A percentile compares a stretch with the other conserved stretches of the same genome.
Evolutionary conservation across 64 coral and sea anemone genomes (phyloP).

Genomic region (Pocillopora verrucosa): DNA sequence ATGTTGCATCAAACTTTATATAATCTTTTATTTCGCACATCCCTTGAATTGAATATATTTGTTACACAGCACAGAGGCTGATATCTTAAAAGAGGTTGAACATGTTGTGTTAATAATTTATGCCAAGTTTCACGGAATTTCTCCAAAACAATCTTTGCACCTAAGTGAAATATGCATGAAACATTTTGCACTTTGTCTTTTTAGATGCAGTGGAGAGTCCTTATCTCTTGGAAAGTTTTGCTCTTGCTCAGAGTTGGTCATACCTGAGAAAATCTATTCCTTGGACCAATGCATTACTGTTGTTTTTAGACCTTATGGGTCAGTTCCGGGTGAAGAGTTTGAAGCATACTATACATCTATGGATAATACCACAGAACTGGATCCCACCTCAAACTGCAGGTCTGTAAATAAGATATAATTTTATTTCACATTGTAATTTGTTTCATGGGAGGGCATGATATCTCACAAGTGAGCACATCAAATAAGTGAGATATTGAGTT

Average conservation of each 20-base stretch:
- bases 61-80: no score
- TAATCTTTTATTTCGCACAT: no score
- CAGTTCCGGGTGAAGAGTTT: constrained; percentile 6
- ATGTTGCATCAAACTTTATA: no score
- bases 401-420: no score
- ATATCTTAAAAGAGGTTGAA: no score
- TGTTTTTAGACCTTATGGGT: constrained; percentile 37
- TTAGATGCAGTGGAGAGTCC: neutral
- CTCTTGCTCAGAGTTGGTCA: neutral
- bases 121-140: no score
- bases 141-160: neutral
- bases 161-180: neutral
- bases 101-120: no score
- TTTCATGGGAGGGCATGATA: no score
- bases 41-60: no score
- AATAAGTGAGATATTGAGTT: neutral
- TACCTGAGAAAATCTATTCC: constrained; percentile 46
- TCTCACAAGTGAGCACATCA: no score
- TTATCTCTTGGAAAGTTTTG: constrained; percentile 45
- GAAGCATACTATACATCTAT: constrained; percentile 21
- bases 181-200: neutral
- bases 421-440: no score
- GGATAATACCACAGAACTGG: constrained; percentile 9
- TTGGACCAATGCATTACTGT: constrained; percentile 44
- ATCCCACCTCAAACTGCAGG: constrained; percentile 13